Base-by-base conservation (phyloP, 37 sponge, comb jelly and placozoan species). In the Ephydatia muelleri region DNA sequence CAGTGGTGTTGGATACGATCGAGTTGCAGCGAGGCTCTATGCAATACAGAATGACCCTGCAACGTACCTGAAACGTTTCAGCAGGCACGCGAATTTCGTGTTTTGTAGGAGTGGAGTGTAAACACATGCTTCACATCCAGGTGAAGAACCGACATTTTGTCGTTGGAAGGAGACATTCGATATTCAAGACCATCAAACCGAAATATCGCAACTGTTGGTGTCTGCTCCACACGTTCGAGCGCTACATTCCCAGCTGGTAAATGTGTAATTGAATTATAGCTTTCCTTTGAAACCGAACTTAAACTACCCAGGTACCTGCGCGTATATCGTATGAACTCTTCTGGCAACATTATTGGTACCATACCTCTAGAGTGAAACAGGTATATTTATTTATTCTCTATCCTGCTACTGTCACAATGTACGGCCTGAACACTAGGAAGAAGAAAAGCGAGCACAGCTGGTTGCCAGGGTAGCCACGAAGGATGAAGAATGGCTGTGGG, bases 341-440 rank as follows among this genome's bases (percentile, higher is more conserved):
- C 80, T 93, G 93, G 93, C 43, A 65, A 26, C 71, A 83, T 31
- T 93, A 93, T 40, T 89, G 89, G 76, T 93, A 77, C 77, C 82
- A 86, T 37, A 67, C 83, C 2, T 70, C 82, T 0, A 49, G 34
- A 34, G 36, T 93, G 13, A 48, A 93, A 68, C 49, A 93, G 83
- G 93, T 89, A 35, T 19, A 68, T 38, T 5, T 11, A n/a, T n/a
- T n/a, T n/a, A n/a, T 16, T 57, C 57, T 5, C 19, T 57, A 11
- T 57, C 19, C 9, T 57, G 57, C 19, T 57, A 19, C 57, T 21
- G 9, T 57, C 19, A 5, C 9, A 1, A 14, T 57, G 12, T 57
- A 57, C 19, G 1, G 16, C 19, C 9, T 57, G 57, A 21, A 21
- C 57, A 57, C 57, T 57, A 91, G 92, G 92, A 91, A 32, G 81